Conservation (phyloP, 2,888 invertebrate genomes). For the Agrotis exclamationis region DNA sequence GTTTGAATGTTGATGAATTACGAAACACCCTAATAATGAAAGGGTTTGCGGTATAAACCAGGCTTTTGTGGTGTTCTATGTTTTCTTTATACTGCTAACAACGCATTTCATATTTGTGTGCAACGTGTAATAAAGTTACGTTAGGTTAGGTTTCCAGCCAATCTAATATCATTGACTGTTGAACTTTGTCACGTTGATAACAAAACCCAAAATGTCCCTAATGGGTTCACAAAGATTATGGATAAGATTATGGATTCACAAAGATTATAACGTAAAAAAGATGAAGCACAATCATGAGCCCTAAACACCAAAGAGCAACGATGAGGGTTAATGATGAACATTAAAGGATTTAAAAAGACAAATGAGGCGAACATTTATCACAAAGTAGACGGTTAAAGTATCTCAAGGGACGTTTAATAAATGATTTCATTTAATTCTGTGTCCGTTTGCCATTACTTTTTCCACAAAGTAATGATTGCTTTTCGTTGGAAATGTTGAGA, state of each 20-base stretch:
- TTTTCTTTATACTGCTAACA: slow-evolving; percentile 11
- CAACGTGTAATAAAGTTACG: slow-evolving; percentile 42
- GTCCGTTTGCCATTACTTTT: slow-evolving; percentile 12
- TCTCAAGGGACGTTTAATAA: slow-evolving; percentile 52
- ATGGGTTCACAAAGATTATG: background rate
- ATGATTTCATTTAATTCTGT: slow-evolving; percentile 59
- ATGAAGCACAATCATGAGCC: background rate
- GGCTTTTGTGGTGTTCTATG: background rate
- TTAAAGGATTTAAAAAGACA: slow-evolving; percentile 24
- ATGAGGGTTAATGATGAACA: slow-evolving; percentile 27
- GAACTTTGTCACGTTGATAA: slow-evolving; percentile 39
- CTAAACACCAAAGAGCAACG: background rate
- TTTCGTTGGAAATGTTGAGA: slow-evolving; percentile 10
- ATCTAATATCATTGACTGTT: slow-evolving; percentile 43
- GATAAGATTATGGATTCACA: background rate
- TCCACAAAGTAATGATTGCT: slow-evolving; percentile 19
- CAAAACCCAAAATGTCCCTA: slow-evolving; percentile 38
- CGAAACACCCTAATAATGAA: slow-evolving; percentile 2
- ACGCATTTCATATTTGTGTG: slow-evolving; percentile 40
- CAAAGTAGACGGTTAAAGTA: slow-evolving; percentile 35
- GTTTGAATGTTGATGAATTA: slow-evolving; percentile 17
- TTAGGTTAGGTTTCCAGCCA: slow-evolving; percentile 39
- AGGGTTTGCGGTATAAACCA: slow-evolving; percentile 12
- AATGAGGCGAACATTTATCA: slow-evolving; percentile 47
- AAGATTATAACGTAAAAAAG: slow-evolving; percentile 4